These are phyloP conservation scores for Dynastes hyllus DNA, from an alignment of 2,888 invertebrate species.

Conservation along the genomic window DNA sequence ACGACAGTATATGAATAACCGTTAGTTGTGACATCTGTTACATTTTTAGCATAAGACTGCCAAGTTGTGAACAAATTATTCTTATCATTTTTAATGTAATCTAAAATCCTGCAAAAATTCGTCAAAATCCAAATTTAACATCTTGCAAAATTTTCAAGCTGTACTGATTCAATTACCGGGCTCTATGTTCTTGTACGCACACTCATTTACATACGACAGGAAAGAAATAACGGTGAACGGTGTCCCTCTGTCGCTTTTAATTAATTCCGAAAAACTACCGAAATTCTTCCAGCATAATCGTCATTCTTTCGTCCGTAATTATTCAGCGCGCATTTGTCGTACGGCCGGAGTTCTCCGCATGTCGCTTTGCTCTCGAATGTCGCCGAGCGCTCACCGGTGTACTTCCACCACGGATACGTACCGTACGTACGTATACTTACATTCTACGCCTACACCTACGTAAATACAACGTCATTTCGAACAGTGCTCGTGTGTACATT, in stretches of 20 bases:
- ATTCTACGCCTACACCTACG: conserved; percentile 38
- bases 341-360: conserved; percentile 12
- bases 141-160: too few species aligned
- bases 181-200: neutral
- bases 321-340: conserved; percentile 31
- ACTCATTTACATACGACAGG: neutral
- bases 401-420: neutral
- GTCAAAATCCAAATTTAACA: too few species aligned
- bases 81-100: too few species aligned
- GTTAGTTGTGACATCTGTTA: too few species aligned
- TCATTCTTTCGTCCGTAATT: conserved; percentile 30
- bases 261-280: conserved; percentile 28
- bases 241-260: neutral
- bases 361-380: conserved; percentile 30
- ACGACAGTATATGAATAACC: too few species aligned
- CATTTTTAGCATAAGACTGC: too few species aligned
- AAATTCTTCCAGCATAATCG: conserved; percentile 17
- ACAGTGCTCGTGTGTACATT: neutral
- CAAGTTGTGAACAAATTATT: too few species aligned
- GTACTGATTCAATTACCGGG: too few species aligned
- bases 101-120: too few species aligned
- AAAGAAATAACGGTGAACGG: conserved; percentile 15
- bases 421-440: conserved; percentile 1
- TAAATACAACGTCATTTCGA: neutral
- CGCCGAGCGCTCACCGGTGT: neutral